A percentile compares a stretch with the other conserved stretches of the same genome.
Conservation (phyloP, 2,113 vertebrate genomes). For the Anoplopoma fimbria region DNA sequence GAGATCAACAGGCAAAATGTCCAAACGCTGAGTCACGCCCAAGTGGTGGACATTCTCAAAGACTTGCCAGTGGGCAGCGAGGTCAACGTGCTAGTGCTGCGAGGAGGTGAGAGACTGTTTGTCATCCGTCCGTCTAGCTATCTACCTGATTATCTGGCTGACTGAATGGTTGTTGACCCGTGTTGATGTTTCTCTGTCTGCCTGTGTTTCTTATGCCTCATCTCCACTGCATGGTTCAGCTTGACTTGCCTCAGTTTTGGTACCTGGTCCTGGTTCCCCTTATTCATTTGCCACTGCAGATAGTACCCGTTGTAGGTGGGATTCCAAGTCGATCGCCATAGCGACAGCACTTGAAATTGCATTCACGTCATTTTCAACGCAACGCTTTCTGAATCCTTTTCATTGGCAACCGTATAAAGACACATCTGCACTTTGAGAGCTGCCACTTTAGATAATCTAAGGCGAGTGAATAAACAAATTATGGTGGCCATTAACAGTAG, state of each 20-base stretch:
- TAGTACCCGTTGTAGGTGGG: neutral
- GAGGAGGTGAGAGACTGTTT: slow-evolving; percentile 88
- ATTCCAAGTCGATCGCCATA: neutral
- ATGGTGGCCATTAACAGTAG: neutral
- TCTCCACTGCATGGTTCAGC: neutral
- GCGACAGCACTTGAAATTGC: neutral
- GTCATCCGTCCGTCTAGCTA: neutral
- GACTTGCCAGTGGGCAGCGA: slow-evolving; percentile 95
- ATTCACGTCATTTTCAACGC: neutral
- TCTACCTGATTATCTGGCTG: neutral
- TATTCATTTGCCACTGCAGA: neutral
- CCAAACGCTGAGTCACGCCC: slow-evolving; percentile 93
- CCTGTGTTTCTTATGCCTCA: neutral
- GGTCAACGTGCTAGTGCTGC: slow-evolving; percentile 91
- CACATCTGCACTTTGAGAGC: neutral
- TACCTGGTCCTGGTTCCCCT: neutral
- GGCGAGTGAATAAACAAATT: no score
- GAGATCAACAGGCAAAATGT: slow-evolving; percentile 97
- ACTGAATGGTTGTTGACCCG: neutral
- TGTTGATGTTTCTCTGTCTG: slow-evolving; percentile 16
- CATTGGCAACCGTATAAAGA: no score
- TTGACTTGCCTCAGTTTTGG: neutral
- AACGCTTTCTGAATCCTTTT: no score
- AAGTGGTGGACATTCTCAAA: slow-evolving; percentile 98
- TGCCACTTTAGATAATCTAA: neutral